phyloP scores from a whole-genome alignment of 2,113 vertebrate species.

The Pyxicephalus adspersus region DNA sequence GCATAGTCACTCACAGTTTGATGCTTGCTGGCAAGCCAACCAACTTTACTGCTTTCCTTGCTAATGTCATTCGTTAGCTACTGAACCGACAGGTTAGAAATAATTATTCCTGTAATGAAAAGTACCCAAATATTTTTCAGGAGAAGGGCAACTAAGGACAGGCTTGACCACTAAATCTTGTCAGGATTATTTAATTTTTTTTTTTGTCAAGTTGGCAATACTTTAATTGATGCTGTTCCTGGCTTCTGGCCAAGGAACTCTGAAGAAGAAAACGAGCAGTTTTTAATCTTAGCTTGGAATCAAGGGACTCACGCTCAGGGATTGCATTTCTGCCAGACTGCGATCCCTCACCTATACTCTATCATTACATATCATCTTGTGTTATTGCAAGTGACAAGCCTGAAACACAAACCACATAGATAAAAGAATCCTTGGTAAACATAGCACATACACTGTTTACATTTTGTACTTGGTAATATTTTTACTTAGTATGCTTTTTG shows the following conservation, averaged over 20 bases:
- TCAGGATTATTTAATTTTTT: constrained; percentile 32
- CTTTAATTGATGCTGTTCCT: constrained; percentile 54
- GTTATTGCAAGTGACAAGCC: constrained; percentile 11
- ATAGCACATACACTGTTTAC: neutral
- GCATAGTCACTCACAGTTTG: constrained; percentile 52
- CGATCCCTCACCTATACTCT: neutral
- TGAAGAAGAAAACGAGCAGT: constrained; percentile 5
- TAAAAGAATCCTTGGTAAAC: constrained; percentile 6
- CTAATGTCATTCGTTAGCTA: constrained; percentile 47
- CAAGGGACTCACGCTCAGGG: constrained; percentile 4
- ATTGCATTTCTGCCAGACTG: constrained; percentile 6
- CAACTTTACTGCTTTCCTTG: neutral
- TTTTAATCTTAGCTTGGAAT: constrained; percentile 44
- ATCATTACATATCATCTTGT: constrained; percentile 41
- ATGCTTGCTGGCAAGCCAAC: constrained; percentile 5
- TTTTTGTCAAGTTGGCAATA: constrained; percentile 31
- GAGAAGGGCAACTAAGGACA: constrained; percentile 40
- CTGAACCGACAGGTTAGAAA: constrained; percentile 45
- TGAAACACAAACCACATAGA: constrained; percentile 9
- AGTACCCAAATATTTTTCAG: constrained; percentile 44
- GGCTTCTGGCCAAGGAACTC: constrained; percentile 22
- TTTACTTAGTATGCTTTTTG: neutral
- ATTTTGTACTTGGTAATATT: neutral
- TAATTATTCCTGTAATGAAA: constrained; percentile 52
- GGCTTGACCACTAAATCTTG: constrained; percentile 42